Evolutionary conservation across 30 jellyfish, hydroid and myxozoan species (phyloP).

Genomic region (Pelagia noctiluca): DNA sequence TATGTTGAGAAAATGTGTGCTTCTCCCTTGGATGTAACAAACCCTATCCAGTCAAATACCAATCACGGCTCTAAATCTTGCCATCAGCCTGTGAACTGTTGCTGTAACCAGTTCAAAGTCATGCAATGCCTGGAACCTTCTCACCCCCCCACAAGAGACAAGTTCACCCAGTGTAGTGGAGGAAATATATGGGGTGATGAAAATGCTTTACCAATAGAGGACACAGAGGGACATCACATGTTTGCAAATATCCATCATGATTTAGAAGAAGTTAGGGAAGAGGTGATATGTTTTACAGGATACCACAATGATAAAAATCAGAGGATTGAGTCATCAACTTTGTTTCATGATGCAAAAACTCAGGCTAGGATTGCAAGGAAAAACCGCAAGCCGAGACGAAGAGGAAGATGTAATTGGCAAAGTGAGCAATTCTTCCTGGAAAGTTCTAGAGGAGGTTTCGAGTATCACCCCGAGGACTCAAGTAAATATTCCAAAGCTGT

Average conservation of each 20-base stretch:
- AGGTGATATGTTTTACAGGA: slow-evolving; percentile 26
- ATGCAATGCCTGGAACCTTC: not conserved
- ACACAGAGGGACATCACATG: not conserved
- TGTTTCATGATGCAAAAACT: not conserved
- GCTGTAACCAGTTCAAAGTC: not conserved
- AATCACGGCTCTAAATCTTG: not conserved
- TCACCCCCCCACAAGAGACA: too few species aligned
- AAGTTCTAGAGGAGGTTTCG: not conserved
- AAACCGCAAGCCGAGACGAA: slow-evolving; percentile 45
- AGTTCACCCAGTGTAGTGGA: too few species aligned
- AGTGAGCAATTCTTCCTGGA: slow-evolving; percentile 25
- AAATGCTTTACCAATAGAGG: not conserved
- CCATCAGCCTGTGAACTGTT: not conserved
- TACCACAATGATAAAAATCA: not conserved
- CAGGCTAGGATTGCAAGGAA: not conserved
- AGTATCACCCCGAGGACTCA: not conserved
- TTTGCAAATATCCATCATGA: slow-evolving; percentile 49
- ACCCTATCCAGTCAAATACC: too few species aligned
- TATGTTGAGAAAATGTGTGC: too few species aligned
- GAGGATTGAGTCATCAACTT: not conserved
- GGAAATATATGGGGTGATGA: not conserved
- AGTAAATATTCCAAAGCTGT: not conserved
- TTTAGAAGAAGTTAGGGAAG: slow-evolving; percentile 49
- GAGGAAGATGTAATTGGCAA: slow-evolving; percentile 67
- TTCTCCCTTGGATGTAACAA: too few species aligned